A percentile compares a stretch with the other conserved stretches of the same genome.
These are phyloP conservation scores for Drosophila quasianomalipes DNA, from an alignment of 2,888 invertebrate species.

Conservation along the genomic window DNA sequence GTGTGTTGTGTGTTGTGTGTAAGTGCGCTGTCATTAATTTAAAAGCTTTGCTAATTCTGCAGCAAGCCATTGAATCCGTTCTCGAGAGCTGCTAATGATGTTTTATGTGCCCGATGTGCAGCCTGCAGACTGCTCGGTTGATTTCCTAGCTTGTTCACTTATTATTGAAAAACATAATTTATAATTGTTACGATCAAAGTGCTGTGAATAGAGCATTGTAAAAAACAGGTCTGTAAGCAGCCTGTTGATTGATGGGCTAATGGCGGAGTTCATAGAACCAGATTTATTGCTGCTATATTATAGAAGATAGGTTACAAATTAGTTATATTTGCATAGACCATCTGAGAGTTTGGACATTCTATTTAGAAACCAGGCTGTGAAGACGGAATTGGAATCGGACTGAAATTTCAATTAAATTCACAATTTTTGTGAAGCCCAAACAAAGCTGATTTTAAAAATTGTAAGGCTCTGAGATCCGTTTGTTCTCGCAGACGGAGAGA, in stretches of 20 bases:
- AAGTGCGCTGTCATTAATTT: constrained; percentile 68
- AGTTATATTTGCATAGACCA: neutral
- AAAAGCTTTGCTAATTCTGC: constrained; percentile 73
- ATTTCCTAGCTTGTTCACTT: constrained; percentile 47
- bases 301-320: neutral
- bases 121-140: constrained; percentile 20
- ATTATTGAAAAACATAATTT: constrained; percentile 55
- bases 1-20: constrained; percentile 11
- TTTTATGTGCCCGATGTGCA: constrained; percentile 70
- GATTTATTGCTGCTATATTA: neutral
- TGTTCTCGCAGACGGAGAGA: neutral
- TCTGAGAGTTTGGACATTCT: neutral
- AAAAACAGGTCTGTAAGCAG: constrained; percentile 4
- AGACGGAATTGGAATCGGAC: neutral
- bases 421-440: no score
- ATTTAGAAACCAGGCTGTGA: neutral
- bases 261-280: neutral
- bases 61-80: constrained; percentile 33
- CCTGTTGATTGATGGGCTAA: constrained; percentile 5
- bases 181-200: constrained; percentile 44
- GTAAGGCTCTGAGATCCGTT: neutral
- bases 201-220: neutral
- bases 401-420: no score
- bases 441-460: neutral
- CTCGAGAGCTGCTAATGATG: constrained; percentile 68